phyloP scores from a whole-genome alignment of 2,888 invertebrate species.

The Polyploca ridens region DNA sequence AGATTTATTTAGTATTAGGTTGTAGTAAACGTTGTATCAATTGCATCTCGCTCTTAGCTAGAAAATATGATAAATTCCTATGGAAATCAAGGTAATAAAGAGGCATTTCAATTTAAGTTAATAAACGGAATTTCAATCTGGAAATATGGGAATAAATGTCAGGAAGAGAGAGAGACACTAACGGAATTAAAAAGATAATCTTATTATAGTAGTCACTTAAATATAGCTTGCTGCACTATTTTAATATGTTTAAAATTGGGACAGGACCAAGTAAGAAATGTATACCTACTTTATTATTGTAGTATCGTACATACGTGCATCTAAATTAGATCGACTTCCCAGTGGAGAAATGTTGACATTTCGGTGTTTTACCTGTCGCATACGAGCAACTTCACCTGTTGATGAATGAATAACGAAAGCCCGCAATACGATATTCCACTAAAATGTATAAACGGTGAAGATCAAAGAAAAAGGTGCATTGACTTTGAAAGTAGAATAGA shows the following conservation, averaged over 20 bases:
- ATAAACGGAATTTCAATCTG: not conserved
- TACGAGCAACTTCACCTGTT: conserved; percentile 64
- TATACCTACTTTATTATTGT: not conserved
- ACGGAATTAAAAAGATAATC: too few relatives aligned
- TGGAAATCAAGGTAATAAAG: too few relatives aligned
- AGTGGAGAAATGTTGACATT: not conserved
- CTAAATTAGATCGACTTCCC: conserved; percentile 1
- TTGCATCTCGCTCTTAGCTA: not conserved
- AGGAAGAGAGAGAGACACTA: not conserved
- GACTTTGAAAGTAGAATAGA: conserved; percentile 61
- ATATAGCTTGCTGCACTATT: not conserved
- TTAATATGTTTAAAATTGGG: not conserved
- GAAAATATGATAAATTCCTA: too few relatives aligned
- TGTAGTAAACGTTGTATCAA: not conserved
- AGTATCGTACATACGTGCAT: not conserved
- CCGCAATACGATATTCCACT: conserved; percentile 62
- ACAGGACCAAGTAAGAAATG: not conserved
- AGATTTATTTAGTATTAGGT: not conserved
- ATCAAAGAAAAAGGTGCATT: conserved; percentile 73
- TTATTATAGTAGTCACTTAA: too few relatives aligned
- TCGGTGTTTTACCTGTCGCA: conserved; percentile 32
- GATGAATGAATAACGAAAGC: conserved; percentile 43
- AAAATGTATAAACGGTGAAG: conserved; percentile 61
- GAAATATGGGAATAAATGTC: not conserved
- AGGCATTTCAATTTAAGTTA: not conserved